phyloP scores from a whole-genome alignment of 2,113 vertebrate genomes.

The Microtus richardsoni region DNA sequence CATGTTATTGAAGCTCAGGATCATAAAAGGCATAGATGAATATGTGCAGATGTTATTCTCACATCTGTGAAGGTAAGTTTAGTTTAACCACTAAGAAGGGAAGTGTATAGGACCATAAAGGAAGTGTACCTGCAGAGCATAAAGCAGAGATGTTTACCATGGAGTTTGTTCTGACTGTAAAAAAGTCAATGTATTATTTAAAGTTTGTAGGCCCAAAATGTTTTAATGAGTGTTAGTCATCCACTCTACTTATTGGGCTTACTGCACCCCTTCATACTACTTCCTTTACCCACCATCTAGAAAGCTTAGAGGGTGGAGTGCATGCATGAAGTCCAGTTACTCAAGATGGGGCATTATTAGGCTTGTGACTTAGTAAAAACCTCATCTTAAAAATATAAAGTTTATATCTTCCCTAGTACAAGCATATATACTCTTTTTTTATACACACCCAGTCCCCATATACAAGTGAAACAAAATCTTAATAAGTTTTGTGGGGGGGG shows the following conservation, averaged over 20 bases:
- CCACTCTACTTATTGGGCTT: not conserved
- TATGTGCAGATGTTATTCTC: not conserved
- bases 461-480: not conserved
- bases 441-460: not conserved
- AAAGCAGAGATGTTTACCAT: not conserved
- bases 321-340: not conserved
- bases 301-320: not conserved
- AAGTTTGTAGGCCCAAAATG: conserved; percentile 6
- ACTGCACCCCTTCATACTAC: not conserved
- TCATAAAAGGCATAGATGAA: conserved; percentile 1
- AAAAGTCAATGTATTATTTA: not conserved
- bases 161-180: not conserved
- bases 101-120: not conserved
- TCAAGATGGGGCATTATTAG: not conserved
- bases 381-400: not conserved
- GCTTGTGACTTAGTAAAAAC: not conserved
- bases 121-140: not conserved
- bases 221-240: not conserved
- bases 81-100: not conserved
- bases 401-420: not conserved
- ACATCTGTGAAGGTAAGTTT: conserved; percentile 17
- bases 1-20: conserved; percentile 1
- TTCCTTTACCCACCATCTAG: not conserved
- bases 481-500: not conserved
- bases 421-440: not conserved